Base-by-base conservation (phyloP, 1,140 invertebrate genomes). In the Ceratina calcarata region DNA sequence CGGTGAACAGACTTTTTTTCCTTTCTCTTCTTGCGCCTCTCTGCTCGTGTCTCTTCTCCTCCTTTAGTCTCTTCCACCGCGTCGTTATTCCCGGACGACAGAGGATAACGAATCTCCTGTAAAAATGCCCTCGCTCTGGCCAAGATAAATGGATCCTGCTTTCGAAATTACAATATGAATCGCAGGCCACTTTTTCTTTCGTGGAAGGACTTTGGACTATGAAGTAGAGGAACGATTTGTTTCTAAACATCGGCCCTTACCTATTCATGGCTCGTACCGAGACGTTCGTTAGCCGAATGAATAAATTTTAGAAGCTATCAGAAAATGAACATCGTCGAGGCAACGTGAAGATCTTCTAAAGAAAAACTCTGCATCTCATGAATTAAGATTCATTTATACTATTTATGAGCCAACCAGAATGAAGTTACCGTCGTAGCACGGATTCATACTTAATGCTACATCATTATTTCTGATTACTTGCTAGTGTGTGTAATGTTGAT, bases 91-190 rank as follows among this genome's bases (percentile, higher is more conserved):
- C 65, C 20, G 55, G 49, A 61, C 78, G 64, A 20, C 24, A 51
- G 55, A 55, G 60, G 82, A 84, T 85, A 81, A 85, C 82, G 70
- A 84, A 84, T 85, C 83, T 81, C 67, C 49, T 37, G 72, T 84
- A 84, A 84, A 58, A 72, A 70, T 80, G 49, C 68, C 62, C 68
- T 45, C 32, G 6, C 27, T 27, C 53, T 57, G 58, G 49, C 72
- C 69, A 69, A 85, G 83, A 85, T 84, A 85, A 85, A 85, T 85
- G 83, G 73, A 74, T 86, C 76, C 78, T 80, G 82, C 69, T 73
- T 82, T 81, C 74, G 65, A 86, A 81, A 82, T 86, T 84, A 86
- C 76, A 86, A 87, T 86, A 87, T 87, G 84, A 87, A 85, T 85
- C 84, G 82, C 65, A 32, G 82, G 78, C 73, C 72, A 76, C 71